Percentiles rank a stretch among this genome's conserved stretches.
Evolutionary conservation across 2,113 vertebrate genomes (phyloP).

Genomic region (Salvelinus sp.): DNA sequence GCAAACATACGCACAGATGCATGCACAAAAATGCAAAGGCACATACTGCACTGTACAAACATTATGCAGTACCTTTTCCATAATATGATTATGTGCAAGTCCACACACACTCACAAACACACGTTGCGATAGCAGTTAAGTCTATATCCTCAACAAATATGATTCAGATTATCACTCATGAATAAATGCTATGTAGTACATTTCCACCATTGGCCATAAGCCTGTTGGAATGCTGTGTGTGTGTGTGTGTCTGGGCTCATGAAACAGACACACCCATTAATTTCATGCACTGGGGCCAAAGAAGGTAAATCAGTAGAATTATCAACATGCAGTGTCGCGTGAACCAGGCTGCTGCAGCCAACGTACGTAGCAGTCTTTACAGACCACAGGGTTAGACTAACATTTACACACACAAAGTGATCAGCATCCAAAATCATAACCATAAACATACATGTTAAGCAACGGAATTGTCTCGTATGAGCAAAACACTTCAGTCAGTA

Average conservation of each 20-base stretch:
- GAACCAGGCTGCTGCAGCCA: constrained; percentile 16
- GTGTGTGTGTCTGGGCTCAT: constrained; percentile 1
- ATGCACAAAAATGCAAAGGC: constrained; percentile 13
- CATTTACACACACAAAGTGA: neutral
- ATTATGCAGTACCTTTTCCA: neutral
- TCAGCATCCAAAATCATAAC: neutral
- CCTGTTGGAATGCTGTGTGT: neutral
- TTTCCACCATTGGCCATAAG: neutral
- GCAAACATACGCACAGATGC: constrained; percentile 12
- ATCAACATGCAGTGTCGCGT: constrained; percentile 11
- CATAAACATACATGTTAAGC: constrained; percentile 1
- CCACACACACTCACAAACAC: constrained; percentile 15
- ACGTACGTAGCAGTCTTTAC: neutral
- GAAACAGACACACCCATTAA: constrained; percentile 35
- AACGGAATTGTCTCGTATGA: neutral
- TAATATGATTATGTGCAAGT: neutral
- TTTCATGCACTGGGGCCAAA: constrained; percentile 9
- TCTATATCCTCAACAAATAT: constrained; percentile 27
- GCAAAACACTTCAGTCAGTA: neutral
- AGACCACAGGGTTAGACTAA: neutral
- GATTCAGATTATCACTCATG: constrained; percentile 47
- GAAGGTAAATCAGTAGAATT: constrained; percentile 27
- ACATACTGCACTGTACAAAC: constrained; percentile 6
- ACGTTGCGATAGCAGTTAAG: constrained; percentile 33
- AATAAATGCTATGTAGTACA: constrained; percentile 8